These are phyloP conservation scores for Microctonus aethiopoides DNA, from an alignment of 2,888 invertebrate species.

Conservation along the genomic window DNA sequence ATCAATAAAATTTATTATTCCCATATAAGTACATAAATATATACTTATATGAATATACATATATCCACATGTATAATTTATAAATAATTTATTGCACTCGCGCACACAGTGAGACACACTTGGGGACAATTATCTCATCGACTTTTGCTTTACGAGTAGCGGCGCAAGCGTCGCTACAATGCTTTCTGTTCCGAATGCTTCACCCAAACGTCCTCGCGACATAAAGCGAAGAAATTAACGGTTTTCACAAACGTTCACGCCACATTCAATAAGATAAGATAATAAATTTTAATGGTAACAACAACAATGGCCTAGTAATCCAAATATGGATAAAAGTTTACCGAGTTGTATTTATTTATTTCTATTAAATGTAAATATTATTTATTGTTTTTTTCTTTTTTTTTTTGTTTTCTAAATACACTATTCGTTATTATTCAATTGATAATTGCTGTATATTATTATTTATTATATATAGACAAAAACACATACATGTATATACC, in stretches of 20 bases:
- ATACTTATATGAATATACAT: conserved; percentile 30
- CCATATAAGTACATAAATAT: background rate
- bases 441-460: no score
- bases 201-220: conserved; percentile 37
- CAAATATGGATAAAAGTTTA: background rate
- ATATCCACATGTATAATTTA: conserved; percentile 7
- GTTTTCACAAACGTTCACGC: background rate
- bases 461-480: background rate
- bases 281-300: background rate
- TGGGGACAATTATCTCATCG: conserved; percentile 24
- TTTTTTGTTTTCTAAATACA: background rate
- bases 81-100: conserved; percentile 51
- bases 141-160: conserved; percentile 25
- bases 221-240: conserved; percentile 34
- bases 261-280: background rate
- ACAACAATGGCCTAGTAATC: background rate
- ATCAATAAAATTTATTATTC: background rate
- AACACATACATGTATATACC: background rate
- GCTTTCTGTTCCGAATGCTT: conserved; percentile 38
- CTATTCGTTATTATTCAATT: no score
- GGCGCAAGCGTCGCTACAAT: conserved; percentile 40
- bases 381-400: background rate
- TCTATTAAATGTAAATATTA: background rate
- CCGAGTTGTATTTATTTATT: no score
- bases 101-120: conserved; percentile 46